Conservation (phyloP, 2,113 vertebrate species). For the Strix aluco region DNA sequence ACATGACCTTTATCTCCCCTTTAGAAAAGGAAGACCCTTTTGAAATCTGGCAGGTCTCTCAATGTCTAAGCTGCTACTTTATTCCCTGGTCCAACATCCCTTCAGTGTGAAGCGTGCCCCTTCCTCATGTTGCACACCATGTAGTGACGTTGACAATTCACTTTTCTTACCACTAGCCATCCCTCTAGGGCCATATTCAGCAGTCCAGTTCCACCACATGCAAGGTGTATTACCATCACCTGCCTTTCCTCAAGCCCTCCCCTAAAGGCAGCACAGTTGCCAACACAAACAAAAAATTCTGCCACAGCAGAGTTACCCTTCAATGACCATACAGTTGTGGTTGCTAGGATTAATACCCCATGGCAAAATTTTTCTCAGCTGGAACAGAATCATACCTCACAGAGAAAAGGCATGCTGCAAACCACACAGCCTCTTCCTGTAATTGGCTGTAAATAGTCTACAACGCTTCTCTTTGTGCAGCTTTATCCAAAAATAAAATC, state of each 20-base stretch:
- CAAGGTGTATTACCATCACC: neutral
- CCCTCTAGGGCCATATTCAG: neutral
- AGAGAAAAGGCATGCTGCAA: neutral
- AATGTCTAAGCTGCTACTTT: neutral
- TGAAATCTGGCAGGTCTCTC: neutral
- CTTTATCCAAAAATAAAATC: slow-evolving; percentile 66
- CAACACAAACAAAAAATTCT: neutral
- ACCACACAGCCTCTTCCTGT: slow-evolving; percentile 1
- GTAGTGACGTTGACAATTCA: neutral
- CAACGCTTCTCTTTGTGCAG: slow-evolving; percentile 39
- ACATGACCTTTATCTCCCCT: neutral
- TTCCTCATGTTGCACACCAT: accelerated
- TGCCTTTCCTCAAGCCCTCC: neutral
- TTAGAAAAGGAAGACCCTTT: neutral
- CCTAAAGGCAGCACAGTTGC: neutral
- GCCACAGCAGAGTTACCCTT: neutral
- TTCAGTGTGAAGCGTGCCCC: neutral
- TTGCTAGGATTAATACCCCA: neutral
- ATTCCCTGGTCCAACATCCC: neutral
- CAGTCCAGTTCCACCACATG: neutral
- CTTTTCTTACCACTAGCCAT: neutral
- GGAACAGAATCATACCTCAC: neutral
- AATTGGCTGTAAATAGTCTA: slow-evolving; percentile 43
- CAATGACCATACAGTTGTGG: neutral
- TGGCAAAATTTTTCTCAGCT: neutral